Evolutionary conservation across 2,888 invertebrate genomes (phyloP).

Genomic region (Lissonota sp.): DNA sequence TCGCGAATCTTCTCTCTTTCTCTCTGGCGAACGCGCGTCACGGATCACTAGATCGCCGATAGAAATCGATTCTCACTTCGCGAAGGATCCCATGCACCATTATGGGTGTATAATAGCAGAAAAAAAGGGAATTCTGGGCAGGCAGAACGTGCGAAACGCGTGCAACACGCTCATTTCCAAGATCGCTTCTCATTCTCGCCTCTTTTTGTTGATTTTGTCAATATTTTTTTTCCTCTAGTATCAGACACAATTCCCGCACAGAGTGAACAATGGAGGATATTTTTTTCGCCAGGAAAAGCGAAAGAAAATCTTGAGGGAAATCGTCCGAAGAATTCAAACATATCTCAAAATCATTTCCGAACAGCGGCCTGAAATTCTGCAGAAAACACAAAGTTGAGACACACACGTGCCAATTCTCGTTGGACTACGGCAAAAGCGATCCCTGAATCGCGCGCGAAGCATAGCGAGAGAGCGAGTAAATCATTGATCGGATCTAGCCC

Average conservation of each 20-base stretch:
- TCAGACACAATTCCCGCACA: not conserved
- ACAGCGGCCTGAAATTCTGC: too few species aligned
- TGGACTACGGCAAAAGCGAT: slow-evolving; percentile 31
- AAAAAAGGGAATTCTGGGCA: slow-evolving; percentile 25
- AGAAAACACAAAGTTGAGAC: slow-evolving; percentile 7
- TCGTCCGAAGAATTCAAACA: too few species aligned
- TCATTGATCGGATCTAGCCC: slow-evolving; percentile 73
- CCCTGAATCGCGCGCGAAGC: slow-evolving; percentile 8
- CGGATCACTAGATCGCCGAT: slow-evolving; percentile 62
- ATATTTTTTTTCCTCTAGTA: too few species aligned
- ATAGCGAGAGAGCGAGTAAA: slow-evolving; percentile 64
- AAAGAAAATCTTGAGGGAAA: too few species aligned
- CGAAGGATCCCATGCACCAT: slow-evolving; percentile 45
- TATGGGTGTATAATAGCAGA: slow-evolving; percentile 34
- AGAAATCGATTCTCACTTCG: slow-evolving; percentile 62
- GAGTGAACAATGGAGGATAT: too few species aligned
- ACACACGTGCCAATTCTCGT: slow-evolving; percentile 50
- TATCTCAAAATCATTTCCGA: too few species aligned
- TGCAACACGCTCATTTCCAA: slow-evolving; percentile 33
- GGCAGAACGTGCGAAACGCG: slow-evolving; percentile 43
- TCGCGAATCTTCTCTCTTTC: slow-evolving; percentile 36
- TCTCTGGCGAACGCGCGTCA: slow-evolving; percentile 42
- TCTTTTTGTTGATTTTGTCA: not conserved
- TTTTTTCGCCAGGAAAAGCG: too few species aligned
- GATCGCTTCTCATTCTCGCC: slow-evolving; percentile 13